These are phyloP conservation scores for Sitta carolinensis DNA, from an alignment of 2,797 vertebrate species.

Conservation along the genomic window DNA sequence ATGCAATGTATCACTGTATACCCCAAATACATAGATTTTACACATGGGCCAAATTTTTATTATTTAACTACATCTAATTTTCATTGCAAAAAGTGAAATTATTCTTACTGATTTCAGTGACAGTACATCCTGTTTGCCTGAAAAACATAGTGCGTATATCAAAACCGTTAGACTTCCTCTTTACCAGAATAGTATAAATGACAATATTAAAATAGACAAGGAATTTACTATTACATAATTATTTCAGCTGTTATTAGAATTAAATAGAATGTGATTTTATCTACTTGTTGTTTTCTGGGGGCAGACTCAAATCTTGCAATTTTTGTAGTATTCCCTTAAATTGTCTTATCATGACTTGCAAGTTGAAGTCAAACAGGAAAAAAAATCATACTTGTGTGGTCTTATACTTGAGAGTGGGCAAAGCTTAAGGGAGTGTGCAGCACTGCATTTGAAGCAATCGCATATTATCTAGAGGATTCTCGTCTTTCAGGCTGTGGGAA, in stretches of 20 bases:
- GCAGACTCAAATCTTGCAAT: background rate
- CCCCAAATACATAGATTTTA: background rate
- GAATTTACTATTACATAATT: background rate
- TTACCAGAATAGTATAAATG: background rate
- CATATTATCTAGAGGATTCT: background rate
- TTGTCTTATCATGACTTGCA: background rate
- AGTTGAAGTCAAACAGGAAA: background rate
- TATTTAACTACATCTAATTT: background rate
- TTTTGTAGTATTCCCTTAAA: background rate
- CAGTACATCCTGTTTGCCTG: background rate
- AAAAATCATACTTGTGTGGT: background rate
- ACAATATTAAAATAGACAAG: background rate
- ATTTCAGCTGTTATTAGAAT: background rate
- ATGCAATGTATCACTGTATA: background rate
- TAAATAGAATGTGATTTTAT: background rate
- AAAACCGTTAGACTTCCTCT: background rate
- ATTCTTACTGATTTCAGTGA: background rate
- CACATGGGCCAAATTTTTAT: background rate
- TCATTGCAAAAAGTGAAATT: background rate
- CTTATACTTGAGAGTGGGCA: background rate
- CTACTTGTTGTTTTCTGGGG: background rate
- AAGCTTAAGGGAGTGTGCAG: background rate
- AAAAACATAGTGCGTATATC: background rate
- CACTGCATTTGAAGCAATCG: background rate
- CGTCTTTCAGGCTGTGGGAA: conserved; percentile 25